Percentiles rank a stretch among this genome's conserved stretches.
These are phyloP conservation scores for Coptotermes formosanus DNA, from an alignment of 1,140 invertebrate genomes.

Conservation along the genomic window DNA sequence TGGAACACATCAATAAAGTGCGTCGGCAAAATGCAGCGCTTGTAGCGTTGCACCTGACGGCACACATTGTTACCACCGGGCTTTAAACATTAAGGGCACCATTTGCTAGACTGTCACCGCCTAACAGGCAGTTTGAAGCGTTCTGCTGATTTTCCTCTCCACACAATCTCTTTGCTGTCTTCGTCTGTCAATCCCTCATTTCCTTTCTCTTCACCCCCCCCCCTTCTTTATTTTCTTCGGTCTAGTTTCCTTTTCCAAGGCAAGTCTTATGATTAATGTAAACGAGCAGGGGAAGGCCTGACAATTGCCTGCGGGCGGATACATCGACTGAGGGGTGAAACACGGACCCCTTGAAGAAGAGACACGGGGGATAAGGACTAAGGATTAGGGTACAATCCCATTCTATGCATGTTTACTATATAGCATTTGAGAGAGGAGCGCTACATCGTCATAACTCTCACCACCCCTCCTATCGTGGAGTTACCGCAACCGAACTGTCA, in stretches of 20 bases:
- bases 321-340: background rate
- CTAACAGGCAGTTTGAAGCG: background rate
- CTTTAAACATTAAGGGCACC: too few relatives aligned
- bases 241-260: background rate
- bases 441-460: background rate
- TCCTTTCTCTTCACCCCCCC: background rate
- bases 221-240: background rate
- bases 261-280: conserved; percentile 9
- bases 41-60: too few relatives aligned
- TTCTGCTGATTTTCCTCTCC: background rate
- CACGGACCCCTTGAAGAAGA: background rate
- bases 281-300: background rate
- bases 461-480: background rate
- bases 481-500: background rate
- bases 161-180: background rate
- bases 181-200: background rate
- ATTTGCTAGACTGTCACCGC: too few relatives aligned
- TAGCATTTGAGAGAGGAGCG: background rate
- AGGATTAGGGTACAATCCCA: conserved; percentile 1
- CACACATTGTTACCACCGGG: too few relatives aligned
- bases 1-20: too few relatives aligned
- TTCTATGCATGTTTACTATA: conserved; percentile 19
- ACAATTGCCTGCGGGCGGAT: conserved; percentile 4
- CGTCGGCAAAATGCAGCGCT: too few relatives aligned
- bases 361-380: background rate